Conservation (phyloP, 1,140 invertebrate genomes). For the Caenorhabditis briggsae region DNA sequence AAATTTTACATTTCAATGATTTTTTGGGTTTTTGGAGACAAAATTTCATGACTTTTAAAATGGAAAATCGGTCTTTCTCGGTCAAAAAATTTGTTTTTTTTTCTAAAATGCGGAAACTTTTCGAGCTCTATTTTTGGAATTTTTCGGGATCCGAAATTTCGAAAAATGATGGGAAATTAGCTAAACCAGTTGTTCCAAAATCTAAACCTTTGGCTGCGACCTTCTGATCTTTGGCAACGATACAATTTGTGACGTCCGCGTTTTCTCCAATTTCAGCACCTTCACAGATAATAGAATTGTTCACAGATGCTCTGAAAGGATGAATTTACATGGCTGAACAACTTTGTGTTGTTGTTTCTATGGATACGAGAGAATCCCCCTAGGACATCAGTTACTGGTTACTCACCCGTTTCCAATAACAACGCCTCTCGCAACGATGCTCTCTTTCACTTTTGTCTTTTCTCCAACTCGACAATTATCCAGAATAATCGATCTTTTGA, state of each 20-base stretch:
- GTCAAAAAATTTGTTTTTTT: no score
- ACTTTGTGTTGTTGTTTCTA: no score
- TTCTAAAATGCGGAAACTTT: no score
- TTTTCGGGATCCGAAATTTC: neutral
- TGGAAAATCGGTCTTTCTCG: no score
- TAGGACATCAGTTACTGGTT: no score
- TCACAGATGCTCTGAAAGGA: conserved; percentile 48
- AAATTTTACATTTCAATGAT: no score
- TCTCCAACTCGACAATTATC: conserved; percentile 17
- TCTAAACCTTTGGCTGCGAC: conserved; percentile 48
- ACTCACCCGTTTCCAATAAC: conserved; percentile 49
- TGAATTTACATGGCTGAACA: no score
- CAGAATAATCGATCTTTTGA: conserved; percentile 4
- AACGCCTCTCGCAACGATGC: conserved; percentile 33
- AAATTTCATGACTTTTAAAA: no score
- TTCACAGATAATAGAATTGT: conserved; percentile 57
- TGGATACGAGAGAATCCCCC: no score
- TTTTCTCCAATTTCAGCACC: conserved; percentile 54
- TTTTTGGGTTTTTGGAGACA: no score
- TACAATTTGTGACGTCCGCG: conserved; percentile 57
- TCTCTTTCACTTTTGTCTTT: conserved; percentile 35
- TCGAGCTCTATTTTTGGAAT: no score
- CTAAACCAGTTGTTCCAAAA: no score
- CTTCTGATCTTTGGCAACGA: conserved; percentile 51
- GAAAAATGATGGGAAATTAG: neutral